Evolutionary conservation across 2,797 vertebrate species (phyloP), one percentile per base, ranked within the genome.

Genomic region (Bradypodion ventrale): DNA sequence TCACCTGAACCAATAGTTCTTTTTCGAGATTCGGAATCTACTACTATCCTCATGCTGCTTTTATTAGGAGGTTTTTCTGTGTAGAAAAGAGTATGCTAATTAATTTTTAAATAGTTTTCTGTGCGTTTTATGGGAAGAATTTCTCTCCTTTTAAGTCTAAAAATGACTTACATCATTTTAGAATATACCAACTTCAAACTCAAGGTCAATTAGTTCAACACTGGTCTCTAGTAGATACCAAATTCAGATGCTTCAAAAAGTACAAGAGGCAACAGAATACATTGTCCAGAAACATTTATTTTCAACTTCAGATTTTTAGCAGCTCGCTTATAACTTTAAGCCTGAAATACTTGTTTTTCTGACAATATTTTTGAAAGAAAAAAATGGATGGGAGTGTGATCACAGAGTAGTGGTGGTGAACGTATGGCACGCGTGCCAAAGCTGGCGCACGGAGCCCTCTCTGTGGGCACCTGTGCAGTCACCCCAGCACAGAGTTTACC

Each of bases 11-110:
- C 90, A 77, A 94, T 93, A 32, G 97, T 96, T 95, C 98, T 97
- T 94, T 99, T 99, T 92, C 99, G 97, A 21, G 97, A 96, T 88
- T 99, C 97, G 6, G 98, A 98, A 92, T 99, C 98, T 94, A 99
- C 97, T 80, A 99, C 98, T 80, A 99, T 98, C 87, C 99, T 97
- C 96, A 98, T 97, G 78, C 94, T 97, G 92, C 96, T 98, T 96
- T 97, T 98, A 94, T 97, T 98, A 60, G 96, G 93, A 94, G 97
- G 96, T 90, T 99, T 99, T 87, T 99, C 98, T 98, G 94, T 86
- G 91, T 25, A 56, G 40, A 91, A 52, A 92, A 63, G 65, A 75
- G 90, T 27, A 86, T 4, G 82, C 63, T 78, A 80, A 56, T 80
- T 86, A 62, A 87, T 87, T 87, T 87, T 85, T 85, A 82, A 85